These are phyloP conservation scores for Podiceps cristatus DNA, from an alignment of 2,113 vertebrate genomes.

Conservation along the genomic window DNA sequence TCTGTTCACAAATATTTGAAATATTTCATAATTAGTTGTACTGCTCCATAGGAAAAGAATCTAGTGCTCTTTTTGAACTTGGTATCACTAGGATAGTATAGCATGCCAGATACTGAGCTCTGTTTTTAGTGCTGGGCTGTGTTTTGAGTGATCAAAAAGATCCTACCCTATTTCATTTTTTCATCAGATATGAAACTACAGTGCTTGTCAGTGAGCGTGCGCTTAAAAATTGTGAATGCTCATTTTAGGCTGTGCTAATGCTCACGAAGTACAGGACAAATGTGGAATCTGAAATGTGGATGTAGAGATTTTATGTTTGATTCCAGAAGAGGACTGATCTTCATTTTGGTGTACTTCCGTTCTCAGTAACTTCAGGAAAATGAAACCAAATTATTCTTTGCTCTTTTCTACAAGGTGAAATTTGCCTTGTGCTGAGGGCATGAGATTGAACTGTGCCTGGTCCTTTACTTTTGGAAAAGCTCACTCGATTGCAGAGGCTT, in stretches of 20 bases:
- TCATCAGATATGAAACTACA: not conserved
- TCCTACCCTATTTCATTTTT: not conserved
- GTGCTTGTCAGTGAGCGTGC: not conserved
- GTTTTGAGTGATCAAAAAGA: not conserved
- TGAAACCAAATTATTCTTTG: not conserved
- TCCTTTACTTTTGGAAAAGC: not conserved
- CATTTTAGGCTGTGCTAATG: not conserved
- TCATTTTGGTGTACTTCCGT: not conserved
- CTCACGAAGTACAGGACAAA: not conserved
- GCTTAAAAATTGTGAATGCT: not conserved
- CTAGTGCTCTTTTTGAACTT: too few relatives aligned
- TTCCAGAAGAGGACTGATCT: not conserved
- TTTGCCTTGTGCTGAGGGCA: not conserved
- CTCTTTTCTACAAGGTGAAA: not conserved
- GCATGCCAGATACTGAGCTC: not conserved
- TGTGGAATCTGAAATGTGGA: accelerated
- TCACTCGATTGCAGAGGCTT: not conserved
- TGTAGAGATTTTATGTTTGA: not conserved
- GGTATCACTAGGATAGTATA: too few relatives aligned
- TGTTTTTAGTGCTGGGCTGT: not conserved
- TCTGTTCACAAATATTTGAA: too few relatives aligned
- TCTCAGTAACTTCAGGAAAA: not conserved
- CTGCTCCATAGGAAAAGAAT: too few relatives aligned
- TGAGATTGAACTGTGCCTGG: not conserved
- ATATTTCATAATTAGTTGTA: too few relatives aligned